Evolutionary conservation across 2,113 vertebrate species (phyloP).

Genomic region (Atherinomorus stipes): DNA sequence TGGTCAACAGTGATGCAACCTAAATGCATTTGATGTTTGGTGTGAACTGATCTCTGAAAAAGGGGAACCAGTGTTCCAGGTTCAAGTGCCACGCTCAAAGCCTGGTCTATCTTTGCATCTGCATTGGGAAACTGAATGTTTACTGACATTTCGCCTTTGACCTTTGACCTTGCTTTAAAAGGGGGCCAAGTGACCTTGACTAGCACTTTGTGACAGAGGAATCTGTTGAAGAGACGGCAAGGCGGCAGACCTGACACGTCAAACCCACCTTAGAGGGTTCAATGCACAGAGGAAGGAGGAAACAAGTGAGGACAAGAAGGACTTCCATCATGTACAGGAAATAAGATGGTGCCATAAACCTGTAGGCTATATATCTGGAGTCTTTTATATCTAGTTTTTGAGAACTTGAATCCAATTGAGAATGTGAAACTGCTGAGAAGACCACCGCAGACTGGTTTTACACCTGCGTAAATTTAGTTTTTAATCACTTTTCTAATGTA

Average conservation of each 20-base stretch:
- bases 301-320: conserved; percentile 30
- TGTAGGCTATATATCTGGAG: conserved; percentile 12
- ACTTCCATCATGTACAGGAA: conserved; percentile 40
- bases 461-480: background rate
- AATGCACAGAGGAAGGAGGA: conserved; percentile 27
- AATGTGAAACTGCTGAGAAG: conserved; percentile 22
- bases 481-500: conserved; percentile 18
- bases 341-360: conserved; percentile 19
- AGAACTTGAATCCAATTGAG: conserved; percentile 6
- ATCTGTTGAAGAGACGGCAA: conserved; percentile 77
- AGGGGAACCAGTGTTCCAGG: conserved; percentile 1
- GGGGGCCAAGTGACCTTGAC: conserved; percentile 61
- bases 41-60: conserved; percentile 21
- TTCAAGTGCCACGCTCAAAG: conserved; percentile 12
- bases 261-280: conserved; percentile 53
- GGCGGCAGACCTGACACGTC: conserved; percentile 70
- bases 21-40: background rate
- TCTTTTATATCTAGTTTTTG: conserved; percentile 30
- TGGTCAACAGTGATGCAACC: background rate
- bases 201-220: conserved; percentile 63
- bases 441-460: background rate
- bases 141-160: conserved; percentile 65
- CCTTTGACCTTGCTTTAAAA: conserved; percentile 78
- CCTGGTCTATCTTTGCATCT: conserved; percentile 26
- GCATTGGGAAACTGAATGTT: conserved; percentile 61